Base-by-base conservation (phyloP, 1,140 invertebrate genomes). In the Pseudachorutes palmiensis region DNA sequence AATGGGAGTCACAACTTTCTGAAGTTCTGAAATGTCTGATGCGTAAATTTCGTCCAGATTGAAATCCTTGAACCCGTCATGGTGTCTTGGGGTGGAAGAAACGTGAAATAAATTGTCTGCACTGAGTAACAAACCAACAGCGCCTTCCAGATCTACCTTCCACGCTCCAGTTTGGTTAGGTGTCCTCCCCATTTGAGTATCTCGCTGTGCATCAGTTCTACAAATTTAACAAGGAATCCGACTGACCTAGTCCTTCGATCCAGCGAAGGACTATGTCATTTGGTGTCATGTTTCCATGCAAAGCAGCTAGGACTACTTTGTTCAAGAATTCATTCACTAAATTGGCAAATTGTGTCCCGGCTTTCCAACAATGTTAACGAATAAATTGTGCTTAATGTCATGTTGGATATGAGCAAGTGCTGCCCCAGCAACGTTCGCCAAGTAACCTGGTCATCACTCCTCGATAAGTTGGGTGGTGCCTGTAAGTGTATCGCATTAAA, bases 311-410 rank as follows among this genome's bases (percentile, higher is more conserved):
- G 19, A 45, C 36, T 12, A 57, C 14, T 14, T 57, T 57, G 24
- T 57, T 57, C 51, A 57, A 5, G 24, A 57, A 57, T 24, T 57
- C 51, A 57, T 57, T 57, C 3, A 57, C 14, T 22, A 57, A 57
- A 57, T 57, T 22, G 14, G 14, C 12, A 57, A 24, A 24, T 57
- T 57, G 14, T 26, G 14, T 5, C 51, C 51, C 3, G 14, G 51
- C 26, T 26, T 26, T n/a, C 51, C 51, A 57, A 24, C 26, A 57
- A 57, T 14, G 24, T 57, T 57, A 14, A 57, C 24, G 9, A 26
- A n/a, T 14, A 5, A 57, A 26, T 57, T 57, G 5, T 26, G 5
- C 26, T 12, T 14, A 12, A 57, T 12, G 24, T 57, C 51, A 26
- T 57, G 51, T 9, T 26, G 51, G 5, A 57, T 24, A 22, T 57